Base-by-base conservation (phyloP, 2,797 vertebrate species). In the Aplochiton taeniatus region DNA sequence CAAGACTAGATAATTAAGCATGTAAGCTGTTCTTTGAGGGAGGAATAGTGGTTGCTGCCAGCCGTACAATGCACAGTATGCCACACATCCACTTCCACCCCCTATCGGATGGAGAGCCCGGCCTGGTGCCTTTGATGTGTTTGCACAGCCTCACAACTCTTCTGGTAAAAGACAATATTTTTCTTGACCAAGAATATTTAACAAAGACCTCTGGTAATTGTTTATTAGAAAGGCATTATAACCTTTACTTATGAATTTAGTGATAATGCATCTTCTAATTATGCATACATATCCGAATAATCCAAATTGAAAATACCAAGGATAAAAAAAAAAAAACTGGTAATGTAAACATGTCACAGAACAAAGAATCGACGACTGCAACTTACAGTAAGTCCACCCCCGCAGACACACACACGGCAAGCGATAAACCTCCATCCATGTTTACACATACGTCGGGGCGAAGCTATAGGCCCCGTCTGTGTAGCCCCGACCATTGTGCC, bases 401-500 rank as follows among this genome's bases (percentile, higher is more conserved):
- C 31, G 31, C 31, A 31, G 31, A 31, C 54, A 53, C 68, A 14
- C 8, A 75, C 67, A 58, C 63, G 12, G 53, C 61, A 48, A 72
- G 61, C 71, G 72, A 56, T 49, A 57, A 75, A 74, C 50, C 70
- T 31, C 61, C 47, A 46, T 68, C 45, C 68, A 67, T 86, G 77
- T 89, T 86, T 81, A 78, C 78, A 77, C 66, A 83, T 84, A 58
- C 56, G 63, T 63, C 78, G 72, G 74, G 54, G 72, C 73, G 73
- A 79, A 82, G 80, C 74, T 80, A 76, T 69, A 71, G 76, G 73
- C 68, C 73, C 83, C 84, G 81, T 88, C 78, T 82, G 50, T 79
- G 81, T 91, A 87, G 83, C 76, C 86, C 79, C 83, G 76, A n/a
- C 85, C 90, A 96, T 96, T 96, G 94, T 95, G 91, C 78, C 77